phyloP scores from a whole-genome alignment of 2,797 vertebrate species.

The Zalophus californianus region DNA sequence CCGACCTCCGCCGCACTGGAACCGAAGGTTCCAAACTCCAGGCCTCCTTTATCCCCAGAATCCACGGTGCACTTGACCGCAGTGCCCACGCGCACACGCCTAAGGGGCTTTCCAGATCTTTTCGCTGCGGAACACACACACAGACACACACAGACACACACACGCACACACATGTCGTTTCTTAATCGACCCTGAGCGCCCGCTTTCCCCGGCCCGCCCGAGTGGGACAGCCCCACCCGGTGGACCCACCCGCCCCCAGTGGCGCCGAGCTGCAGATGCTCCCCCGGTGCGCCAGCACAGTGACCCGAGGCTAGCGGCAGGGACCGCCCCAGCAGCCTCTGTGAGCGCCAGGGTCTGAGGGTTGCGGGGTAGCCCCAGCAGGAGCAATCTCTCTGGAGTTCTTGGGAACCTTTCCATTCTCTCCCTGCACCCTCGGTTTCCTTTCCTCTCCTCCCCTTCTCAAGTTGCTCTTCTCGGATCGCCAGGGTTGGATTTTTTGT shows the following conservation, averaged over 20 bases:
- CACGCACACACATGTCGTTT: neutral
- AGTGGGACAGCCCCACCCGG: neutral
- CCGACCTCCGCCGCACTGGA: neutral
- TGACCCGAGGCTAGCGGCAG: fast-evolving
- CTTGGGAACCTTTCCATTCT: neutral
- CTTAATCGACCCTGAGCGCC: neutral
- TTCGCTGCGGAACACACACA: neutral
- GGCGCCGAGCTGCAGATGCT: neutral
- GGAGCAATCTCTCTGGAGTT: neutral
- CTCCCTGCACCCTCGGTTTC: fast-evolving
- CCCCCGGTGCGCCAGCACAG: fast-evolving
- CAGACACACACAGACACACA: neutral
- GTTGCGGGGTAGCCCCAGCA: too few relatives aligned
- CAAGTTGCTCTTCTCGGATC: neutral
- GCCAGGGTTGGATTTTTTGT: neutral
- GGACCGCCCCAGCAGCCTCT: fast-evolving
- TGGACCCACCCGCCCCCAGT: too few relatives aligned
- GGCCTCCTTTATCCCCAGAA: neutral
- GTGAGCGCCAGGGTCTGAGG: fast-evolving
- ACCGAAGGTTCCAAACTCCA: neutral
- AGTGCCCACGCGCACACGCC: neutral
- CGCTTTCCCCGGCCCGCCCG: fast-evolving
- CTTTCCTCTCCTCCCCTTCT: neutral
- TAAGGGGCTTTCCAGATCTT: neutral
- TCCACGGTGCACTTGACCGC: neutral